Conservation (phyloP, 1,140 invertebrate genomes). For the Pseudomyrmex gracilis region DNA sequence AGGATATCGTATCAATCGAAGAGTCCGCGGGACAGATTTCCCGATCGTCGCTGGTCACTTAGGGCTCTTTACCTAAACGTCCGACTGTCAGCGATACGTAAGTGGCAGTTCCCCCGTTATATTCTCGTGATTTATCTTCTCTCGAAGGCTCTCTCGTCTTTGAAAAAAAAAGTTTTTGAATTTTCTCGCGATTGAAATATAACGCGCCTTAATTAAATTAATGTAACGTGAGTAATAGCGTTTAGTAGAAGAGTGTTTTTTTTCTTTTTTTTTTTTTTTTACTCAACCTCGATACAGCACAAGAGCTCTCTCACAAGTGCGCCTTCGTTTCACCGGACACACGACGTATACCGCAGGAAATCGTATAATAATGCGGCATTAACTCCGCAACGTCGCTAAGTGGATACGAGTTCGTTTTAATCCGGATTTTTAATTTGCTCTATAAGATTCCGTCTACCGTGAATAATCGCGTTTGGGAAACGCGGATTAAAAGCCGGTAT, state of each 20-base stretch:
- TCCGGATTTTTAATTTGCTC: slow-evolving; percentile 61
- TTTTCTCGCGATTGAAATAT: neutral
- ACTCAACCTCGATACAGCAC: too few species aligned
- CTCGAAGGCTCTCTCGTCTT: neutral
- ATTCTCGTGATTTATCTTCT: neutral
- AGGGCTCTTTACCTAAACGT: slow-evolving; percentile 30
- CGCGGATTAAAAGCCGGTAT: slow-evolving; percentile 58
- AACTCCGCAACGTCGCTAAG: slow-evolving; percentile 43
- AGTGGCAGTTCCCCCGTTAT: slow-evolving; percentile 12
- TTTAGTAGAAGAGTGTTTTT: neutral
- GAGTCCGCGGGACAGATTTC: slow-evolving; percentile 39
- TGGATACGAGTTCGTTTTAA: slow-evolving; percentile 59
- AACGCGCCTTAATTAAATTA: neutral
- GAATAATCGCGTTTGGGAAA: slow-evolving; percentile 62
- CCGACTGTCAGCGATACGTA: neutral
- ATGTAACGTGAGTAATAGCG: neutral
- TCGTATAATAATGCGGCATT: slow-evolving; percentile 56
- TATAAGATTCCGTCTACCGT: slow-evolving; percentile 60
- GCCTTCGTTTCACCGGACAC: neutral
- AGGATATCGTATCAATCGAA: slow-evolving; percentile 60
- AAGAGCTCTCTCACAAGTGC: too few species aligned
- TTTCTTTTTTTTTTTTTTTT: too few species aligned
- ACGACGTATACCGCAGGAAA: slow-evolving; percentile 21
- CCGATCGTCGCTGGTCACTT: slow-evolving; percentile 42
- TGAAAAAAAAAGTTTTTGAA: too few species aligned